Conservation (phyloP, 2,888 invertebrate genomes). For the Nomada fucata region DNA sequence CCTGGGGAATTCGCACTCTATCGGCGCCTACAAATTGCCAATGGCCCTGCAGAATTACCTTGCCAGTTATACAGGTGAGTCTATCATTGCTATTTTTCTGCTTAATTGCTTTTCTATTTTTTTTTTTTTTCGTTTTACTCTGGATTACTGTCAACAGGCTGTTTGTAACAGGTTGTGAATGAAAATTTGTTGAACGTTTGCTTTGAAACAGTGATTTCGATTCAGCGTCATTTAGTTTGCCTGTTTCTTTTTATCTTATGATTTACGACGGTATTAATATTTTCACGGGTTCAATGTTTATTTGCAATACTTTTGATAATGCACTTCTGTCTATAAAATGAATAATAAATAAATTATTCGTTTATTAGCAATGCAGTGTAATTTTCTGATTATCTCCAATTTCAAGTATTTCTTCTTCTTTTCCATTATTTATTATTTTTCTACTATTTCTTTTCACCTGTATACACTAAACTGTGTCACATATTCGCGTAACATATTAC, state of each 20-base stretch:
- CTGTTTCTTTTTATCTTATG: neutral
- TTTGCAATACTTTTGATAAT: no score
- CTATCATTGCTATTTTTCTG: neutral
- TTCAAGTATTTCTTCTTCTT: no score
- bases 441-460: no score
- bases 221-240: neutral
- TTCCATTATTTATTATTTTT: no score
- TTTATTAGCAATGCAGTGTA: no score
- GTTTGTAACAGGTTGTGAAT: neutral
- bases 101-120: neutral
- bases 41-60: constrained; percentile 75
- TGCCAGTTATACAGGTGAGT: constrained; percentile 73
- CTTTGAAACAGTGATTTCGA: neutral
- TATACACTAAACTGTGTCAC: no score
- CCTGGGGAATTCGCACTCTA: constrained; percentile 74
- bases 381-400: no score
- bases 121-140: neutral
- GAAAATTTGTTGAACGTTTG: neutral
- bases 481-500: no score
- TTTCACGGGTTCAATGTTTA: no score
- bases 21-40: constrained; percentile 73
- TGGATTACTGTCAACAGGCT: neutral
- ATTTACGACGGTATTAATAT: no score
- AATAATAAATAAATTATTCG: no score
- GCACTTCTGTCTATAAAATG: no score